phyloP scores from a whole-genome alignment of 1,140 invertebrate genomes.

The Portunus trituberculatus region DNA sequence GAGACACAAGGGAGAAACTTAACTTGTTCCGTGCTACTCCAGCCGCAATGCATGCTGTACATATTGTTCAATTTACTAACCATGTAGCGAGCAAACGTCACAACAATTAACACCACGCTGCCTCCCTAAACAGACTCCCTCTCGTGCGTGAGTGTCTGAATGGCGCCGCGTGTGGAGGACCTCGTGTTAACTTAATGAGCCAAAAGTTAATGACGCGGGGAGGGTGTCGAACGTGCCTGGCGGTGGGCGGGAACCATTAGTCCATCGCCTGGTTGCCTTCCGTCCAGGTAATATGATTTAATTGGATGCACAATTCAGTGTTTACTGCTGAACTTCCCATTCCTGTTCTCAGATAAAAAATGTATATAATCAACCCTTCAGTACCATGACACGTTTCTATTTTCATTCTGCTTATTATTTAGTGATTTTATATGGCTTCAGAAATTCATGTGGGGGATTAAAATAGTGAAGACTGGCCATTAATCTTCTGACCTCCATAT shows the following conservation, averaged over 20 bases:
- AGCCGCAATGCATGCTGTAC: too few relatives aligned
- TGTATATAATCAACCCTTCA: too few relatives aligned
- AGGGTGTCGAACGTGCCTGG: background rate
- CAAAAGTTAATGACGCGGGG: background rate
- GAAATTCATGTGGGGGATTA: too few relatives aligned
- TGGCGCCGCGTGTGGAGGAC: background rate
- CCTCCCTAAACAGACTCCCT: background rate
- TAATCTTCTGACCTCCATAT: too few relatives aligned
- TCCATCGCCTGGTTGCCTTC: background rate
- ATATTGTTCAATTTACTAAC: too few relatives aligned
- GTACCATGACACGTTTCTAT: too few relatives aligned
- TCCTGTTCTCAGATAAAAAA: background rate
- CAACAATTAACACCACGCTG: background rate
- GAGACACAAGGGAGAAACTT: too few relatives aligned
- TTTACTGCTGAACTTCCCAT: background rate
- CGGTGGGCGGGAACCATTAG: slow-evolving; percentile 6
- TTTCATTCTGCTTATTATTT: too few relatives aligned
- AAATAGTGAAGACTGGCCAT: too few relatives aligned
- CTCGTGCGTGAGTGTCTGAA: too few relatives aligned
- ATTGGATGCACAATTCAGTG: background rate
- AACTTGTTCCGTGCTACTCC: too few relatives aligned
- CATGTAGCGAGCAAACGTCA: background rate
- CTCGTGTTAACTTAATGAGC: background rate
- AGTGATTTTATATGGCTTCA: too few relatives aligned
- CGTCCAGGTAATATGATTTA: background rate